These are phyloP conservation scores for Paralvinella palmiformis DNA, from an alignment of 1,140 invertebrate genomes.

Conservation along the genomic window DNA sequence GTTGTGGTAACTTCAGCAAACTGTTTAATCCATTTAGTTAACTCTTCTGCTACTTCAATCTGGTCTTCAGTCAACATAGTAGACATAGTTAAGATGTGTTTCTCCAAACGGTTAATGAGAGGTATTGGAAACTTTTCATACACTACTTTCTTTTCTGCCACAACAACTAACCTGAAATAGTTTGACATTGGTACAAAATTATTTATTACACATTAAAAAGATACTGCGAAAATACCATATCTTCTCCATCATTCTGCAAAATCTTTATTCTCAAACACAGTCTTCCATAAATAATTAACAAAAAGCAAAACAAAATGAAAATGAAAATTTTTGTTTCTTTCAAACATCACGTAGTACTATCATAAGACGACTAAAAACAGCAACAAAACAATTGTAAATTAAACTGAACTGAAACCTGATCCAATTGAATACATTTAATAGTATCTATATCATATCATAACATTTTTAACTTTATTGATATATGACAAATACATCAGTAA, in stretches of 20 bases:
- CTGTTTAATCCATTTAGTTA: conserved; percentile 31
- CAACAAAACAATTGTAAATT: not conserved
- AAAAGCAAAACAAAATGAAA: no score
- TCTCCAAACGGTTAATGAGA: conserved; percentile 44
- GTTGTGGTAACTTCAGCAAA: conserved; percentile 22
- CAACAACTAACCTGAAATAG: conserved; percentile 33
- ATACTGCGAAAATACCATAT: not conserved
- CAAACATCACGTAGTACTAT: not conserved
- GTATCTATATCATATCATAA: not conserved
- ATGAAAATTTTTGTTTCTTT: not conserved
- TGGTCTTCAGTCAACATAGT: conserved; percentile 33
- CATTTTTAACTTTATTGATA: not conserved
- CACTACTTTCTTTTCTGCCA: conserved; percentile 40
- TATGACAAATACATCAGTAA: not conserved
- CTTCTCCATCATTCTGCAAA: no score
- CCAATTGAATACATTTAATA: not conserved
- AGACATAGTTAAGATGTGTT: conserved; percentile 37
- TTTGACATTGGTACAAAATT: no score
- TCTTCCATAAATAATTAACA: no score
- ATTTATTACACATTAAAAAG: not conserved
- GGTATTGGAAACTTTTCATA: conserved; percentile 43
- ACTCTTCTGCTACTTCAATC: conserved; percentile 21
- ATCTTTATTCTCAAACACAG: no score
- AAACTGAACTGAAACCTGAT: not conserved
- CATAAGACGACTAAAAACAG: not conserved